phyloP scores from a whole-genome alignment of 1,140 invertebrate genomes.

The Papilio aristodemus region DNA sequence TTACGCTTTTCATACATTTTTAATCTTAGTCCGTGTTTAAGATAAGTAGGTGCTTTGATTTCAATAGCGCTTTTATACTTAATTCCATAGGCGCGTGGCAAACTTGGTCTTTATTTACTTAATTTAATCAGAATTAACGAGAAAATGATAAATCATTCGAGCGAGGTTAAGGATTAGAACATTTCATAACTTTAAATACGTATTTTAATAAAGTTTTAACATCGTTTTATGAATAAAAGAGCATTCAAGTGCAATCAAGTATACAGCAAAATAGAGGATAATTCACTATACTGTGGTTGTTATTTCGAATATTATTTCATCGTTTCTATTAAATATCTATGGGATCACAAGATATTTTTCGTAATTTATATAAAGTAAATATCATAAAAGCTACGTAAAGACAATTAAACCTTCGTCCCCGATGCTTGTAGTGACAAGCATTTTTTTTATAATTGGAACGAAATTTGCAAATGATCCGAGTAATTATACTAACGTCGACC shows the following conservation, averaged over 20 bases:
- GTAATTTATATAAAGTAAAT: not conserved
- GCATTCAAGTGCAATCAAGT: not conserved
- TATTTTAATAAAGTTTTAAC: not conserved
- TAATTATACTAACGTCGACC: conserved; percentile 78
- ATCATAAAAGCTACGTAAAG: conserved; percentile 31
- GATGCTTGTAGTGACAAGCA: conserved; percentile 61
- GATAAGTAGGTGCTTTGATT: conserved; percentile 33
- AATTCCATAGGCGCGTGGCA: conserved; percentile 33
- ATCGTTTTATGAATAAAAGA: not conserved
- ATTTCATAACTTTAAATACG: not conserved
- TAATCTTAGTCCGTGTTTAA: conserved; percentile 31
- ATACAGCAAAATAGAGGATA: too few relatives aligned
- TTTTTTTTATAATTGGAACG: conserved; percentile 72
- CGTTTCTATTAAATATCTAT: not conserved
- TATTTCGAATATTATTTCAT: too few relatives aligned
- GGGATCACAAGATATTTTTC: not conserved
- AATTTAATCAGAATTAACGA: conserved; percentile 42
- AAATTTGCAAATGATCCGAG: conserved; percentile 75
- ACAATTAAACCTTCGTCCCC: conserved; percentile 49
- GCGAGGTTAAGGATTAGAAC: conserved; percentile 9
- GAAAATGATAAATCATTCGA: conserved; percentile 26
- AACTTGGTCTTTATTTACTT: conserved; percentile 49
- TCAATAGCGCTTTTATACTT: conserved; percentile 29
- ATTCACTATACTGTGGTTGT: too few relatives aligned
- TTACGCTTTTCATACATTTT: conserved; percentile 31